phyloP scores from a whole-genome alignment of 2,113 vertebrate genomes.

The Xenopus laevis region DNA sequence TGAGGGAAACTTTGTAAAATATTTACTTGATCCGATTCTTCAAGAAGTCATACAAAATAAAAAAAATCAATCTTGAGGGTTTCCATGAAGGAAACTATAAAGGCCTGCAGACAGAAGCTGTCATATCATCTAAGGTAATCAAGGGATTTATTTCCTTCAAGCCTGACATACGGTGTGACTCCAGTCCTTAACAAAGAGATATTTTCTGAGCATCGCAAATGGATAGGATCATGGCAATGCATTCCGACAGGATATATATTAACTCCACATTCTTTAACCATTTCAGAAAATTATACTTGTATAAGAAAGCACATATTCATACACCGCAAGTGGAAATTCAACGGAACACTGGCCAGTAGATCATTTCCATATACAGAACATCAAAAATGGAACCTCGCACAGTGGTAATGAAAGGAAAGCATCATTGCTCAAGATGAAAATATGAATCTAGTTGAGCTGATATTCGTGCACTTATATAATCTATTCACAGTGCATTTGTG shows the following conservation, averaged over 20 bases:
- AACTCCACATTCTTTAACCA: constrained; percentile 5
- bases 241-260: constrained; percentile 3
- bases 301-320: too few relatives aligned
- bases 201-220: not conserved
- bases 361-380: too few relatives aligned
- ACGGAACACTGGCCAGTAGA: too few relatives aligned
- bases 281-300: not conserved
- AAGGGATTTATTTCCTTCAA: not conserved
- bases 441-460: too few relatives aligned
- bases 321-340: too few relatives aligned
- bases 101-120: not conserved
- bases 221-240: constrained; percentile 4
- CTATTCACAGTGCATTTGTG: too few relatives aligned
- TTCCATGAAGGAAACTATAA: not conserved
- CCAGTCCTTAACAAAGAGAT: not conserved
- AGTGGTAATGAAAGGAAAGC: too few relatives aligned
- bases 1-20: not conserved
- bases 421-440: too few relatives aligned
- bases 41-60: not conserved
- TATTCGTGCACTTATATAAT: too few relatives aligned
- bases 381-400: too few relatives aligned
- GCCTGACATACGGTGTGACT: not conserved
- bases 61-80: not conserved
- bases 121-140: not conserved
- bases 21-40: not conserved